These are phyloP conservation scores for Chrysolina americana DNA, from an alignment of 2,888 invertebrate genomes.

Conservation along the genomic window DNA sequence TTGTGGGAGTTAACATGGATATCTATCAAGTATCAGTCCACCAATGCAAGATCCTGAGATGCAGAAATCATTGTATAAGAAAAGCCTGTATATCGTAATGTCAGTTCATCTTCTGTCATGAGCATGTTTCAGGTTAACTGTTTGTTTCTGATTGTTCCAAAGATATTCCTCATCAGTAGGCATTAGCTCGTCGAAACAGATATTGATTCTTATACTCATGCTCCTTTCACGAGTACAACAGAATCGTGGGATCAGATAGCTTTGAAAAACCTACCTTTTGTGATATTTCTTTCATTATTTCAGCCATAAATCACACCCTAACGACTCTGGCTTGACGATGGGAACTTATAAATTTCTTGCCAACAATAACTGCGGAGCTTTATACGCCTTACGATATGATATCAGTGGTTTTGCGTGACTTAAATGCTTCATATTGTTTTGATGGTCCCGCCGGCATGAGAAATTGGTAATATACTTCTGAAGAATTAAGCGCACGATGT, in stretches of 20 bases:
- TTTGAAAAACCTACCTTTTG: not conserved
- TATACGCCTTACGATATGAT: conserved; percentile 37
- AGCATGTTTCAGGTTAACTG: too few relatives aligned
- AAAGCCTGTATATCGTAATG: too few relatives aligned
- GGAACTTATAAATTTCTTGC: conserved; percentile 37
- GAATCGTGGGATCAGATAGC: not conserved
- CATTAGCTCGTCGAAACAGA: too few relatives aligned
- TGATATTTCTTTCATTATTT: not conserved
- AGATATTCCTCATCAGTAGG: too few relatives aligned
- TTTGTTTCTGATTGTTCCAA: too few relatives aligned
- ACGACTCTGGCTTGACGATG: conserved; percentile 32
- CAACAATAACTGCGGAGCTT: conserved; percentile 39
- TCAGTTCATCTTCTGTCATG: too few relatives aligned
- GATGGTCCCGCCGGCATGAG: conserved; percentile 44
- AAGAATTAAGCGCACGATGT: conserved; percentile 55
- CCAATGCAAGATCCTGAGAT: too few relatives aligned
- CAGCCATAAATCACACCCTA: conserved; percentile 35
- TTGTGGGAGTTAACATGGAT: too few relatives aligned
- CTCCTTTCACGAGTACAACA: not conserved
- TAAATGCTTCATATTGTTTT: conserved; percentile 49
- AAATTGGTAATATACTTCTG: conserved; percentile 54
- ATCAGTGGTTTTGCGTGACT: conserved; percentile 44
- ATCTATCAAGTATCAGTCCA: too few relatives aligned
- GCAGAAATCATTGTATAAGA: too few relatives aligned
- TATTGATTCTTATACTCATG: not conserved